Conservation (phyloP, 1,140 invertebrate genomes). For the Leptopilina clavipes region DNA sequence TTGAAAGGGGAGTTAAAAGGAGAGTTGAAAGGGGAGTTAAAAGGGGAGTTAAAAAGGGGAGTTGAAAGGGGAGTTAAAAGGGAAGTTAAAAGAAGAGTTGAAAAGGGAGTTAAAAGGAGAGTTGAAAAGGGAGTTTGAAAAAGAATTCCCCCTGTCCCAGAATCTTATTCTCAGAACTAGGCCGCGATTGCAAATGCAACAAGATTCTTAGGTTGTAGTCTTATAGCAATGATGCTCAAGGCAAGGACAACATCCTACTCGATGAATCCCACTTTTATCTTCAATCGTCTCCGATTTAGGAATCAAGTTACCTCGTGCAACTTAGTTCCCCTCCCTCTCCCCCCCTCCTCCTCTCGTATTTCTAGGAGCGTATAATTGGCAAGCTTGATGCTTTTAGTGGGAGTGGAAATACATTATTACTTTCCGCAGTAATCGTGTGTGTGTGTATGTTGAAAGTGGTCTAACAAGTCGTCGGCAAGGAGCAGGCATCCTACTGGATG, state of each 20-base stretch:
- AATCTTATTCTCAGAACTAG: conserved; percentile 9
- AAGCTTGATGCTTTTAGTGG: not conserved
- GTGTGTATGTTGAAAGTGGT: conserved; percentile 63
- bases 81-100: no score
- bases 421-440: conserved; percentile 36
- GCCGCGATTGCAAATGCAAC: not conserved
- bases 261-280: conserved; percentile 36
- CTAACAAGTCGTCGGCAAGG: conserved; percentile 50
- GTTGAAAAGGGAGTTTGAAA: not conserved
- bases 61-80: no score
- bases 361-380: not conserved
- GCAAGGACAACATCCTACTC: conserved; percentile 18
- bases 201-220: not conserved
- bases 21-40: no score
- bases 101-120: no score
- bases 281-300: conserved; percentile 57
- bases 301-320: conserved; percentile 45
- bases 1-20: no score
- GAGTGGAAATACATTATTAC: not conserved
- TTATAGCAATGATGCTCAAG: conserved; percentile 6
- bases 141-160: not conserved
- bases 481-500: conserved; percentile 42
- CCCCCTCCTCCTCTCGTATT: no score
- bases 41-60: no score
- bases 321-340: no score